Conservation (phyloP, 2,888 invertebrate species). For the Geotrupes spiniger region DNA sequence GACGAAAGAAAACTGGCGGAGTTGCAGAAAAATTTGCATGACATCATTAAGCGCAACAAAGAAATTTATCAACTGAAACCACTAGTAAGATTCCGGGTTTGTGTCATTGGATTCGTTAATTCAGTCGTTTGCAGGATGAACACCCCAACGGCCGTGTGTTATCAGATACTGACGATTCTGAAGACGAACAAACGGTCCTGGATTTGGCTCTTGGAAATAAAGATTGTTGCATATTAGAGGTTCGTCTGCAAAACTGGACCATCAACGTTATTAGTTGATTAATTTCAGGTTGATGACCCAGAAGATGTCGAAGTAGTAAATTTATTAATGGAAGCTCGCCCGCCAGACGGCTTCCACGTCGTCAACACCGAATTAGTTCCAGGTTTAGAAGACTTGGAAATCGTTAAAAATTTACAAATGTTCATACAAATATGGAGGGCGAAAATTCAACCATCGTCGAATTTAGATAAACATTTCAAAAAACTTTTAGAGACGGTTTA, state of each 20-base stretch:
- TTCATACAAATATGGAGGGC: conserved; percentile 80
- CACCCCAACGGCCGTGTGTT: conserved; percentile 40
- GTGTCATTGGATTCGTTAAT: no score
- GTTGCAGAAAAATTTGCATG: conserved; percentile 66
- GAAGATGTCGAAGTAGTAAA: conserved; percentile 77
- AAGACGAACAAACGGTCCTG: conserved; percentile 63
- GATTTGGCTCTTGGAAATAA: conserved; percentile 73
- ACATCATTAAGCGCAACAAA: conserved; percentile 68
- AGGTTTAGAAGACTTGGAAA: conserved; percentile 65
- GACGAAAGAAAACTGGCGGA: conserved; percentile 65
- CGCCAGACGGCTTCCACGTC: conserved; percentile 74
- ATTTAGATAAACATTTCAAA: conserved; percentile 53
- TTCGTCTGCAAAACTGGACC: conserved; percentile 42
- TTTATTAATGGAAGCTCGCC: conserved; percentile 68
- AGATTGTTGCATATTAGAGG: conserved; percentile 78
- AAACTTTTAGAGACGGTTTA: conserved; percentile 71
- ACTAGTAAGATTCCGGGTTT: conserved; percentile 42
- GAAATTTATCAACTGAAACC: conserved; percentile 65
- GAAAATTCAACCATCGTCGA: conserved; percentile 55
- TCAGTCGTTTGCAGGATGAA: conserved; percentile 12
- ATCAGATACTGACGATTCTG: conserved; percentile 66
- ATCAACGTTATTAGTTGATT: conserved; percentile 16
- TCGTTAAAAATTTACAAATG: conserved; percentile 73
- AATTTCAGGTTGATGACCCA: conserved; percentile 69
- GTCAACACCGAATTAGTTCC: conserved; percentile 77